Evolutionary conservation across 2,797 vertebrate species (phyloP).

Genomic region (Pipistrellus pygmaeus): DNA sequence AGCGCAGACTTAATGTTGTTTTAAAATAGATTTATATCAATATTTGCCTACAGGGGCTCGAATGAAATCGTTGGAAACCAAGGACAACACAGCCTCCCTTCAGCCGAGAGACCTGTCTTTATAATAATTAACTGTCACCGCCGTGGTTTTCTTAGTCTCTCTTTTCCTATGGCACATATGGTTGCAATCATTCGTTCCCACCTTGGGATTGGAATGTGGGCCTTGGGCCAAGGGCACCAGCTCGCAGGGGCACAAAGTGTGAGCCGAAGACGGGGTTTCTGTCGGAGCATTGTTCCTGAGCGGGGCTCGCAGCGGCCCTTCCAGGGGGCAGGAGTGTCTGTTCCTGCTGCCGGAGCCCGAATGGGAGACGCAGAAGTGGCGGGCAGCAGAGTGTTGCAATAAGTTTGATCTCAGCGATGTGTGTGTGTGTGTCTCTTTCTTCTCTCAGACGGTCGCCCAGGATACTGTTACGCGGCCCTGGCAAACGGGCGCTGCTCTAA

Average conservation of each 20-base stretch:
- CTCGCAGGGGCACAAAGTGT: neutral
- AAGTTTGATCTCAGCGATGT: neutral
- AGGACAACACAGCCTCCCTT: conserved; percentile 42
- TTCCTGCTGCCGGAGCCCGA: neutral
- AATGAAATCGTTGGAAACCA: conserved; percentile 56
- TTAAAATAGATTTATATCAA: conserved; percentile 65
- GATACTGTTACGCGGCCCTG: conserved; percentile 94
- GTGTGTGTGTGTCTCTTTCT: conserved; percentile 34
- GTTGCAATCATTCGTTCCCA: conserved; percentile 64
- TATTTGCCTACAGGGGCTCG: neutral
- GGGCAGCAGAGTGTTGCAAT: neutral
- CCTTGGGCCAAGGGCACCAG: neutral
- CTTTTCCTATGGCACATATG: conserved; percentile 7
- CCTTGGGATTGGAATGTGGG: conserved; percentile 55
- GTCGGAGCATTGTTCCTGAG: neutral
- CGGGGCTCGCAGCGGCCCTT: neutral
- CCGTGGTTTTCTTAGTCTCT: conserved; percentile 34
- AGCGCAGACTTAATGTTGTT: conserved; percentile 59
- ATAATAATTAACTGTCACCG: conserved; percentile 34
- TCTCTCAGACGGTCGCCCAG: conserved; percentile 92
- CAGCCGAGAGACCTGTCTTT: conserved; percentile 2
- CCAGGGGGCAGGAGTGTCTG: neutral
- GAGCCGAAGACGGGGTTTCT: neutral
- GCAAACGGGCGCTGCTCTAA: conserved; percentile 93
- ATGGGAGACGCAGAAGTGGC: neutral